Conservation (phyloP, 2,797 vertebrate genomes). For the Scyliorhinus canicula region DNA sequence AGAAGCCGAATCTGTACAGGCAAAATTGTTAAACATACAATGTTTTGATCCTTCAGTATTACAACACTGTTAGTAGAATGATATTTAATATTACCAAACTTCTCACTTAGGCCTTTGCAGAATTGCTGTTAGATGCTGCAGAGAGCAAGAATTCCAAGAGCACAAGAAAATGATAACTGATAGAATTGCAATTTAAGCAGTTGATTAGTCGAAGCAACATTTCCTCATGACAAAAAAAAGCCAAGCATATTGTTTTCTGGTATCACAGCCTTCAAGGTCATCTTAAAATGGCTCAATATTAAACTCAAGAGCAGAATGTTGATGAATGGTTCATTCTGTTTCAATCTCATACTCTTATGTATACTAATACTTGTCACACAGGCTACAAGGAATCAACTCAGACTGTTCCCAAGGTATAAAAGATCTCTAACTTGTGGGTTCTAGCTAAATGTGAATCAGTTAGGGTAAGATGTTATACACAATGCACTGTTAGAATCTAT, state of each 20-base stretch:
- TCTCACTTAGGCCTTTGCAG: constrained; percentile 21
- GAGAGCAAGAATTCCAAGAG: not conserved
- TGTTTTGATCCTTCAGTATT: constrained; percentile 9
- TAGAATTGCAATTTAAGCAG: constrained; percentile 23
- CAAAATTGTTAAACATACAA: not conserved
- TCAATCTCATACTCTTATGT: not conserved
- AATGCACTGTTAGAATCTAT: not conserved
- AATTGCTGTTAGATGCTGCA: not conserved
- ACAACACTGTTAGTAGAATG: not conserved
- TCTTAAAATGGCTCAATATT: not conserved
- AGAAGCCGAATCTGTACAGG: not conserved
- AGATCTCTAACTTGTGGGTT: not conserved
- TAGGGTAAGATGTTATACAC: not conserved
- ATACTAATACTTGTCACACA: not conserved
- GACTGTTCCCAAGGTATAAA: not conserved
- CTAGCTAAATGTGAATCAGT: not conserved
- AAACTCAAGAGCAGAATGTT: not conserved
- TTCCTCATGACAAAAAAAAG: constrained; percentile 17
- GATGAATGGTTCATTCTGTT: not conserved
- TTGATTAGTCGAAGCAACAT: not conserved
- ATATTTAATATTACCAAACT: not conserved
- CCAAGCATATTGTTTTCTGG: constrained; percentile 19
- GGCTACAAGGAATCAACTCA: not conserved
- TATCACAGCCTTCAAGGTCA: constrained; percentile 31
- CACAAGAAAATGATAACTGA: constrained; percentile 18